Conservation (phyloP, 30 jellyfish, hydroid and myxozoan genomes). For the Cassiopea andromeda region DNA sequence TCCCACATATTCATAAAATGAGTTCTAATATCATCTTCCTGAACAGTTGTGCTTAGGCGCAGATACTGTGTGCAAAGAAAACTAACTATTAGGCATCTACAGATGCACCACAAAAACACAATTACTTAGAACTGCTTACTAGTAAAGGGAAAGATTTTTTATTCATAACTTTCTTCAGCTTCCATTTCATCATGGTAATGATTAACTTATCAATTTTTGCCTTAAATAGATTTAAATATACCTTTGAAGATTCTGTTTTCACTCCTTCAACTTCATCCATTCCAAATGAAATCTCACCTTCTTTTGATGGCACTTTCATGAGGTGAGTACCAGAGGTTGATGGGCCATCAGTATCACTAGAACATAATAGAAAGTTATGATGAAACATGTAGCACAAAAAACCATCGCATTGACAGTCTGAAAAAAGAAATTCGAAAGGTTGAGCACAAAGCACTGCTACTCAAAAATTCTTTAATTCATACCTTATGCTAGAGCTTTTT, state of each 20-base stretch:
- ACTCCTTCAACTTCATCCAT: slow-evolving; percentile 21
- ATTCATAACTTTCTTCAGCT: too few relatives aligned
- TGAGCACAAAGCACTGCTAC: not conserved
- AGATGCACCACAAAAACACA: not conserved
- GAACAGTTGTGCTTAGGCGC: not conserved
- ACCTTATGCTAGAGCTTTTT: too few relatives aligned
- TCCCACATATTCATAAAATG: not conserved
- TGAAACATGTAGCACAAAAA: not conserved
- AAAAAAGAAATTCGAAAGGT: not conserved
- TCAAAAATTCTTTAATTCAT: too few relatives aligned
- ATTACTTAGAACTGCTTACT: too few relatives aligned
- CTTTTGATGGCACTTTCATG: not conserved
- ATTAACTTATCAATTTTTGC: too few relatives aligned
- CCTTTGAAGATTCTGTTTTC: slow-evolving; percentile 24
- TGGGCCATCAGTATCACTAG: not conserved
- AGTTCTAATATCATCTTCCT: not conserved
- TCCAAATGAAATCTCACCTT: not conserved
- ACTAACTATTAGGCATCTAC: not conserved
- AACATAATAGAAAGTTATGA: not conserved
- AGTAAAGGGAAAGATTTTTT: too few relatives aligned
- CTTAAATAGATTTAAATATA: not conserved
- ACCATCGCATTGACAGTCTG: not conserved
- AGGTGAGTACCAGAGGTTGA: not conserved
- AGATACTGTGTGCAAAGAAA: slow-evolving; percentile 17
- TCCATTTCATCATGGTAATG: too few relatives aligned